A percentile compares a stretch with the other conserved stretches of the same genome.
Conservation (phyloP, 2,888 invertebrate species). For the Choristoneura rosaceana region DNA sequence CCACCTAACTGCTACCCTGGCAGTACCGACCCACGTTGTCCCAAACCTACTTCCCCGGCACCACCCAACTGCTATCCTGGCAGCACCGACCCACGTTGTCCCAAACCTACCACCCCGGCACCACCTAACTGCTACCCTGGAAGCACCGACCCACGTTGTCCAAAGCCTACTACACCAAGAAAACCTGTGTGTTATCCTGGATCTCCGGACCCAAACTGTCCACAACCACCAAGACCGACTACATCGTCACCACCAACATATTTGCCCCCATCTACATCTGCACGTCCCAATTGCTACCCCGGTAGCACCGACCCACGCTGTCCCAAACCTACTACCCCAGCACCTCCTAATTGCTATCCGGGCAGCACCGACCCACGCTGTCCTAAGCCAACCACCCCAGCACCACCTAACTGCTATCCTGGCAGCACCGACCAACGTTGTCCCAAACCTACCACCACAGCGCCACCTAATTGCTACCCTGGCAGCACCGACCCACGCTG, state of each 20-base stretch:
- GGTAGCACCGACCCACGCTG: slow-evolving; percentile 49
- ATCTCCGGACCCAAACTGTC: slow-evolving; percentile 58
- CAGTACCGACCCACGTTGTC: slow-evolving; percentile 56
- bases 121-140: slow-evolving; percentile 56
- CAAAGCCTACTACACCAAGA: slow-evolving; percentile 44
- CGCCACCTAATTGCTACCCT: slow-evolving; percentile 40
- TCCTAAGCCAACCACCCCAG: slow-evolving; percentile 48
- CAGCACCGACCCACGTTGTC: slow-evolving; percentile 41
- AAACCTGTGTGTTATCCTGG: slow-evolving; percentile 48
- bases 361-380: slow-evolving; percentile 52
- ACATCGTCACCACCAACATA: slow-evolving; percentile 34
- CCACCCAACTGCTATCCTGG: slow-evolving; percentile 46
- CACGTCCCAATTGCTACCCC: slow-evolving; percentile 35
- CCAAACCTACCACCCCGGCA: slow-evolving; percentile 46
- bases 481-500: too few relatives aligned
- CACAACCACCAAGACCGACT: slow-evolving; percentile 52
- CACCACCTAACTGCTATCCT: slow-evolving; percentile 46
- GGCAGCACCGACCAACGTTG: slow-evolving; percentile 59
- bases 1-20: slow-evolving; percentile 45
- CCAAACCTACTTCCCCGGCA: slow-evolving; percentile 45
- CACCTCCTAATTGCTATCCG: slow-evolving; percentile 9
- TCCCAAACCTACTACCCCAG: slow-evolving; percentile 49
- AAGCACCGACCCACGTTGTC: slow-evolving; percentile 54
- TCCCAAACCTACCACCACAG: slow-evolving; percentile 51
- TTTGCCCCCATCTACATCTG: too few relatives aligned